Percentiles rank a stretch among this genome's conserved stretches.
phyloP scores from a whole-genome alignment of 2,888 invertebrate genomes.

The Vanessa cardui region DNA sequence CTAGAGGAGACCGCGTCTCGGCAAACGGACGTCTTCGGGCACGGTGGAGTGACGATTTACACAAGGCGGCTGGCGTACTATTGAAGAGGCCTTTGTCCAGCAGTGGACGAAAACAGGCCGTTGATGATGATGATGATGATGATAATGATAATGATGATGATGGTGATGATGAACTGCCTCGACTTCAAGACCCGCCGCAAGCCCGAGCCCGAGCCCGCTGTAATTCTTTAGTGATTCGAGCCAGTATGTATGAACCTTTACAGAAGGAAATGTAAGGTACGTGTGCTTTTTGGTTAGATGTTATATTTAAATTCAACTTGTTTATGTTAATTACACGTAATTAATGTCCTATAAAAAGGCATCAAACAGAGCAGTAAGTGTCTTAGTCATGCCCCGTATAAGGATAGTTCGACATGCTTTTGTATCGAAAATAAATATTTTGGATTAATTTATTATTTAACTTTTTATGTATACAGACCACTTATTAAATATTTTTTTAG shows the following conservation, averaged over 20 bases:
- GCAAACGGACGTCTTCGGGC: too few relatives aligned
- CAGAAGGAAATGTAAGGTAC: neutral
- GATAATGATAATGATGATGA: too few relatives aligned
- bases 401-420: conserved; percentile 9
- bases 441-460: neutral
- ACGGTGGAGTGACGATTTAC: too few relatives aligned
- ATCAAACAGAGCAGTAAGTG: conserved; percentile 2
- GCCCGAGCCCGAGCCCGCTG: too few relatives aligned
- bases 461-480: neutral
- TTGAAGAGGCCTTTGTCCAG: too few relatives aligned
- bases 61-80: too few relatives aligned
- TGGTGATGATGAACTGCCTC: too few relatives aligned
- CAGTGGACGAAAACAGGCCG: too few relatives aligned
- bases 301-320: conserved; percentile 1
- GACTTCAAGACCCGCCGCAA: too few relatives aligned
- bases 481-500: too few relatives aligned
- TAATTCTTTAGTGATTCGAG: conserved; percentile 6
- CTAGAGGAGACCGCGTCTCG: too few relatives aligned
- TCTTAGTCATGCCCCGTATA: conserved; percentile 15
- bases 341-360: conserved; percentile 15
- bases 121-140: too few relatives aligned
- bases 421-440: conserved; percentile 17
- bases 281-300: neutral
- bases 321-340: conserved; percentile 10
- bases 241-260: neutral